Base-by-base conservation (phyloP, 2,113 vertebrate genomes). In the Copsychus sechellarum region DNA sequence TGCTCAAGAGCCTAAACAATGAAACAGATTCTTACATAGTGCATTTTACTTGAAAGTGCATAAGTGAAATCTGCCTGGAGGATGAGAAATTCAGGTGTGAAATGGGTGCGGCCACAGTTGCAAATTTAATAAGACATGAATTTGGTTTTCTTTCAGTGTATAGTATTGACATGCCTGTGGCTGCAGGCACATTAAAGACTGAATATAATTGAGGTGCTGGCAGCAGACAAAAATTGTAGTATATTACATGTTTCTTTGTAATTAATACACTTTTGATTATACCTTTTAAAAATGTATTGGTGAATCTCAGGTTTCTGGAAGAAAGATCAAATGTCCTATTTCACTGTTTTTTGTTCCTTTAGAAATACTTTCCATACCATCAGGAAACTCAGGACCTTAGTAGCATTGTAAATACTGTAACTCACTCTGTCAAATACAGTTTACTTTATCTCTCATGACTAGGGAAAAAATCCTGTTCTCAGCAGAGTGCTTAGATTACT, bases 41-140 rank as follows among this genome's bases (percentile, higher is more conserved):
- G 15, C 26, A 64, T 73, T 91, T 92, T 71, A 60, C 76, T 93
- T 91, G 76, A 78, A 95, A 90, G 24, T 34, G 33, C 0, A 0
- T 83, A 66, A 62, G 26, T 72, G 65, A 92, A 93, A 86, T 80
- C 64, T 93, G 93, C 95, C 98, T 94, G 90, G 66, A 97, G 96
- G 97, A 96, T 95, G 96, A 97, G 89, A 96, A 97, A 95, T 97
- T 98, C 93, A 97, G 81, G 95, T 95, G 95, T 98, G 96, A 98
- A 98, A 96, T 93, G 84, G 84, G 93, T 97, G 96, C 65, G 84
- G 97, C 95, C 97, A 97, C 93, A 96, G 81, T 97, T 97, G 88
- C 94, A 94, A 94, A 97, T 93, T 95, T 97, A 98, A 97, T 96
- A 96, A 97, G 90, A 87, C n/a, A 64, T 51, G 81, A 77, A 76